A percentile compares a stretch with the other conserved stretches of the same genome.
These are phyloP conservation scores for Ambastaia sidthimunki DNA, from an alignment of 2,797 vertebrate genomes.

Conservation along the genomic window DNA sequence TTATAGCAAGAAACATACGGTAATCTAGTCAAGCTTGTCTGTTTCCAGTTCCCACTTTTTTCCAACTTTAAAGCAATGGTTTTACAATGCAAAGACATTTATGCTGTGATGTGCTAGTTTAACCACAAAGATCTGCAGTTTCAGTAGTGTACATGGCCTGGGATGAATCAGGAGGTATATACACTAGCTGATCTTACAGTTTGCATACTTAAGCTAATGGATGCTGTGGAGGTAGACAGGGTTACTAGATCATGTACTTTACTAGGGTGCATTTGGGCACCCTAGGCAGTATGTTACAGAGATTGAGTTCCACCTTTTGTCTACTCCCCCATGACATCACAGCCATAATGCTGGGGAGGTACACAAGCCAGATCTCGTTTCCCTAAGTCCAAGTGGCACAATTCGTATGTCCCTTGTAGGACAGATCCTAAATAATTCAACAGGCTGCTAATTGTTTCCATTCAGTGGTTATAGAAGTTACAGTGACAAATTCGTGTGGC, in stretches of 20 bases:
- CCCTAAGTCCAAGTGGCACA: conserved; percentile 26
- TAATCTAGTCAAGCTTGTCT: conserved; percentile 41
- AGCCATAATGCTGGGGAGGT: conserved; percentile 23
- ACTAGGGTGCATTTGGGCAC: conserved; percentile 24
- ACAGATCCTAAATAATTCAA: conserved; percentile 57
- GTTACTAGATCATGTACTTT: conserved; percentile 32
- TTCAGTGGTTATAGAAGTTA: conserved; percentile 53
- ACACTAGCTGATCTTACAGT: not conserved
- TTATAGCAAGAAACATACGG: conserved; percentile 39
- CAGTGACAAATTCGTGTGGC: conserved; percentile 40
- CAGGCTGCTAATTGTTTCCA: conserved; percentile 58
- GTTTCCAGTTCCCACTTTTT: conserved; percentile 20
- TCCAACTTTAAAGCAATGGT: conserved; percentile 7
- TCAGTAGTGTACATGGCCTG: not conserved
- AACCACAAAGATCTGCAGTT: not conserved
- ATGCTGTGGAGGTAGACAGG: conserved; percentile 13
- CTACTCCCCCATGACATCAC: conserved; percentile 39
- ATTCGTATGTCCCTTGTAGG: conserved; percentile 35
- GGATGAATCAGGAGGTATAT: not conserved
- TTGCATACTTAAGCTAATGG: conserved; percentile 30
- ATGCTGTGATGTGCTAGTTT: not conserved
- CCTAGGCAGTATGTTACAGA: conserved; percentile 20
- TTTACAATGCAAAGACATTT: not conserved
- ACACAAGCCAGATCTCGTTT: conserved; percentile 34
- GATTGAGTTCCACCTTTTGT: conserved; percentile 40